Conservation (phyloP, 2,113 vertebrate species). For the Zapus hudsonius region DNA sequence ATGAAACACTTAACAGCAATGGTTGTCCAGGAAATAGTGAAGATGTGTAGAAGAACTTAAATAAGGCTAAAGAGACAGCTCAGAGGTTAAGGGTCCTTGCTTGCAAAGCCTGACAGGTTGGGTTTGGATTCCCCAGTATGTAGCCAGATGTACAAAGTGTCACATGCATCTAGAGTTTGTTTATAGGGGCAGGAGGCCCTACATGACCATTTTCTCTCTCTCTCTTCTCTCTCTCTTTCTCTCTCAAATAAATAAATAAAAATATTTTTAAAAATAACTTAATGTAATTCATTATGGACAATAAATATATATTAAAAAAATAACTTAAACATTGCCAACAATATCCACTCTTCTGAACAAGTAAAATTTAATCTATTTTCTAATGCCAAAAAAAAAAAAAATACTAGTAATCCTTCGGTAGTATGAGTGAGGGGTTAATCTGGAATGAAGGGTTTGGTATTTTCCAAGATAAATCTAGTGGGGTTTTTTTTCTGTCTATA, state of each 20-base stretch:
- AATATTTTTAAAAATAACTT: background rate
- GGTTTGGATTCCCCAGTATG: no score
- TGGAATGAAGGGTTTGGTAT: background rate
- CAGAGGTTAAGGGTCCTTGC: no score
- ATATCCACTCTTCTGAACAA: background rate
- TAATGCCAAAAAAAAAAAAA: no score
- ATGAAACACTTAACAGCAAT: background rate
- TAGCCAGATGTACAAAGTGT: no score
- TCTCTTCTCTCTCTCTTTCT: no score
- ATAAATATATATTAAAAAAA: background rate
- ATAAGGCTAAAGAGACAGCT: no score
- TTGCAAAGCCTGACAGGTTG: no score
- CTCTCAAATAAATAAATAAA: no score
- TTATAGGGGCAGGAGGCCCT: no score
- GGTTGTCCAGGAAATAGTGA: background rate
- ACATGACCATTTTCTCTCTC: no score
- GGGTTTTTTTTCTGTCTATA: background rate
- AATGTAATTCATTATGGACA: no score
- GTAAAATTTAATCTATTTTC: background rate
- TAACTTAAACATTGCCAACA: background rate
- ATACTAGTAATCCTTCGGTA: background rate
- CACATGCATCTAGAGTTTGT: no score
- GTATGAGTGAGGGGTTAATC: background rate
- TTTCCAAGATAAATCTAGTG: conserved; percentile 78
- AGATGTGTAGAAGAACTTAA: background rate